Percentiles rank a stretch among this genome's conserved stretches.
Conservation (phyloP, 53 echinoderm and acorn worm genomes). For the Pentamera pediparva region DNA sequence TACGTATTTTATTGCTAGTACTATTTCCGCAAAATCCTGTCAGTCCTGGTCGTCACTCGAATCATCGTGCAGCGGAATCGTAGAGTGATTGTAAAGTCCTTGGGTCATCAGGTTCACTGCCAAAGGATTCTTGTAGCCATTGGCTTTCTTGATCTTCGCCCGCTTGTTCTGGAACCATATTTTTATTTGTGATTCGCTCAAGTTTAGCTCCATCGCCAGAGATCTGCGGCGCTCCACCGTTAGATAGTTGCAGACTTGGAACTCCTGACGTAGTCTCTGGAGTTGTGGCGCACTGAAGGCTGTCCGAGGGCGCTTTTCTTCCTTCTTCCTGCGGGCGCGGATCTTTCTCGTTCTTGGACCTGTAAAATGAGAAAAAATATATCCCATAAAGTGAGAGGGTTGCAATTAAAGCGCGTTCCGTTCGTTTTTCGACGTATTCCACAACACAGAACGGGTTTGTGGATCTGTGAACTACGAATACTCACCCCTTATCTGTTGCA, state of each 20-base stretch:
- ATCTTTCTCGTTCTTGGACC: slow-evolving; percentile 83
- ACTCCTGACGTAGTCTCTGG: slow-evolving; percentile 88
- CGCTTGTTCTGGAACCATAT: slow-evolving; percentile 99
- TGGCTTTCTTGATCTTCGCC: slow-evolving; percentile 99
- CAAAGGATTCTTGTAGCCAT: slow-evolving; percentile 72
- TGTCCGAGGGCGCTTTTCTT: slow-evolving; percentile 96
- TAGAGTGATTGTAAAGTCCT: slow-evolving; percentile 96
- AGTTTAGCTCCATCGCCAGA: slow-evolving; percentile 80
- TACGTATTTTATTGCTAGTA: no score
- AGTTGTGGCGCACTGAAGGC: slow-evolving; percentile 96
- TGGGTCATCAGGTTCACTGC: slow-evolving; percentile 86
- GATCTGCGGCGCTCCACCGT: slow-evolving; percentile 88
- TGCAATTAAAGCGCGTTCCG: no score
- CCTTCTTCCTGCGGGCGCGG: slow-evolving; percentile 66
- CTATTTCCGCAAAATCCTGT: no score
- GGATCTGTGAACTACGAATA: no score
- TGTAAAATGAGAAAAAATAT: slow-evolving; percentile 26
- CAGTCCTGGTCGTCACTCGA: slow-evolving; percentile 6
- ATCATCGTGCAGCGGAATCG: slow-evolving; percentile 42
- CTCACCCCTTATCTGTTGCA: no score
- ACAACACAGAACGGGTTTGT: no score
- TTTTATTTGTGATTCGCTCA: slow-evolving; percentile 98
- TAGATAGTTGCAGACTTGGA: slow-evolving; percentile 89
- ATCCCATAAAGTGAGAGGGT: background rate
- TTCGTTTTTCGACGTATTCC: no score